Conservation (phyloP, 2,113 vertebrate species). For the Lamprotornis superbus region DNA sequence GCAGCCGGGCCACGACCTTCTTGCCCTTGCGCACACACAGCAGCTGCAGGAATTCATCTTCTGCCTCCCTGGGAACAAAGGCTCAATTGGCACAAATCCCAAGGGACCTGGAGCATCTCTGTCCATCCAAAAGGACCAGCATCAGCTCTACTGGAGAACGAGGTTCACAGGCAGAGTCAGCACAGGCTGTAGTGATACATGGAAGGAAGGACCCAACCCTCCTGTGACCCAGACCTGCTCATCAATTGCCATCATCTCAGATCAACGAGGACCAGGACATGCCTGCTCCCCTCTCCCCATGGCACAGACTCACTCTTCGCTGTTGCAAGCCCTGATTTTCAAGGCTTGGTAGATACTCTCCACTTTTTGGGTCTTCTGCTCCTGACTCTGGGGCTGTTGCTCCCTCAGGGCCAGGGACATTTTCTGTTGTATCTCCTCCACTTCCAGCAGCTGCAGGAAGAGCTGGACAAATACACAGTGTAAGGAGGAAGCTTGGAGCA, state of each 20-base stretch:
- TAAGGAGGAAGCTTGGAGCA: neutral
- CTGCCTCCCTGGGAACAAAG: slow-evolving; percentile 73
- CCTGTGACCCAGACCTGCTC: neutral
- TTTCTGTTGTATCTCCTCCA: slow-evolving; percentile 83
- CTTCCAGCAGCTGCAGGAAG: slow-evolving; percentile 83
- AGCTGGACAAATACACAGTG: slow-evolving; percentile 62
- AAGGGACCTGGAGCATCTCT: neutral
- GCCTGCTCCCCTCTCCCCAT: fast-evolving
- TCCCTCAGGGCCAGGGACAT: slow-evolving; percentile 54
- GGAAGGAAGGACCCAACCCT: neutral
- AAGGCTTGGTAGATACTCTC: slow-evolving; percentile 79
- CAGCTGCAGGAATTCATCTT: slow-evolving; percentile 85
- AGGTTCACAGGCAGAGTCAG: neutral
- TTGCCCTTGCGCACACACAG: slow-evolving; percentile 89
- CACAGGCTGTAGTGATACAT: fast-evolving
- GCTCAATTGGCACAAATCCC: neutral
- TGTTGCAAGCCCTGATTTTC: slow-evolving; percentile 66
- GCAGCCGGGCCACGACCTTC: slow-evolving; percentile 80
- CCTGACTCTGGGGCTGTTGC: slow-evolving; percentile 52
- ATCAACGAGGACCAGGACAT: fast-evolving
- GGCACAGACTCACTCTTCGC: slow-evolving; percentile 62
- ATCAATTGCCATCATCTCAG: neutral
- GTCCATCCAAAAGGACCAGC: neutral
- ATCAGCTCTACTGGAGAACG: neutral
- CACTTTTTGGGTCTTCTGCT: slow-evolving; percentile 74